These are phyloP conservation scores for Leptopilina drosophilae DNA, from an alignment of 2,888 invertebrate genomes.

Conservation along the genomic window DNA sequence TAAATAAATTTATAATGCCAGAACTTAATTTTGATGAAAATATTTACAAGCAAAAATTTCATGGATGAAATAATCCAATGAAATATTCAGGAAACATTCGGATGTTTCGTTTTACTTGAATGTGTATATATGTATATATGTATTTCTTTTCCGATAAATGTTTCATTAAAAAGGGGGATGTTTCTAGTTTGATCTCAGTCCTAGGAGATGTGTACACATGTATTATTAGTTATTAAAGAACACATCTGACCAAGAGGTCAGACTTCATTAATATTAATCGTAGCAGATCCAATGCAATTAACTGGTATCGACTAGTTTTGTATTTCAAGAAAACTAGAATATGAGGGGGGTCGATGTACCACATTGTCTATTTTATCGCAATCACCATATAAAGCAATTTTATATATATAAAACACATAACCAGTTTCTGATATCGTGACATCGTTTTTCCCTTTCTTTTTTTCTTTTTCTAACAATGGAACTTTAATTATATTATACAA, in stretches of 20 bases:
- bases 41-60: too few relatives aligned
- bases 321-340: neutral
- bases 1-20: too few relatives aligned
- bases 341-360: conserved; percentile 13
- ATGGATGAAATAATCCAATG: too few relatives aligned
- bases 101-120: too few relatives aligned
- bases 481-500: neutral
- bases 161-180: too few relatives aligned
- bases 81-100: too few relatives aligned
- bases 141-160: too few relatives aligned
- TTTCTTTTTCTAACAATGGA: neutral
- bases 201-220: neutral
- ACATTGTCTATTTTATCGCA: conserved; percentile 4
- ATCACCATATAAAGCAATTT: neutral
- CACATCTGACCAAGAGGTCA: conserved; percentile 1
- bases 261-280: conserved; percentile 15
- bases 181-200: neutral
- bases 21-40: too few relatives aligned
- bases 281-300: neutral
- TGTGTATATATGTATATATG: too few relatives aligned
- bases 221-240: conserved; percentile 9
- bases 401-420: neutral
- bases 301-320: conserved; percentile 4
- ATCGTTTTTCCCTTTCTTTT: neutral
- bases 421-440: neutral